phyloP scores from a whole-genome alignment of 2,113 vertebrate genomes.

The Neotragus moschatus region DNA sequence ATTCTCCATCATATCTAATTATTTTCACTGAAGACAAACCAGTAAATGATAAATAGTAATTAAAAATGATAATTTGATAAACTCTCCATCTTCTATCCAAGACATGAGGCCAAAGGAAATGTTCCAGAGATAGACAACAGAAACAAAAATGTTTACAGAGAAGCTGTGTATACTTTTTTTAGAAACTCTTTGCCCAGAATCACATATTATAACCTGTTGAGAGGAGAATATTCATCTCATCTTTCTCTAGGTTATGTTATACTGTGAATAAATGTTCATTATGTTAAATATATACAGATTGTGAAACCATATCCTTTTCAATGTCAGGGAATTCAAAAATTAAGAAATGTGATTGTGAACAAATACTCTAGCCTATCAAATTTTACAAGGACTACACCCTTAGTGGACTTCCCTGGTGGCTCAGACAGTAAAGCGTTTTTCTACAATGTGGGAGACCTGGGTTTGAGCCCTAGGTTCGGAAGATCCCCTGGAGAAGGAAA shows the following conservation, averaged over 20 bases:
- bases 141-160: not conserved
- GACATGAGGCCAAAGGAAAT: not conserved
- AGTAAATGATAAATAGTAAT: conserved; percentile 8
- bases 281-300: not conserved
- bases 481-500: no score
- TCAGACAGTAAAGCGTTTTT: no score
- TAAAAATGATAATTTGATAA: conserved; percentile 36
- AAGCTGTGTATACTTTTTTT: not conserved
- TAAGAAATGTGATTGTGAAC: not conserved
- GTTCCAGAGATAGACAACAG: not conserved
- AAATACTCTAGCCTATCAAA: not conserved
- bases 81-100: not conserved
- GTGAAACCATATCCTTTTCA: not conserved
- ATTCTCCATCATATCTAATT: not conserved
- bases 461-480: no score
- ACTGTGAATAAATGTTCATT: not conserved
- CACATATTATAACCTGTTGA: not conserved
- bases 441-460: no score
- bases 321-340: not conserved
- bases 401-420: not conserved
- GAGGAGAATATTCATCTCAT: conserved; percentile 7
- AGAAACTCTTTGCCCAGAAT: not conserved
- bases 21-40: conserved; percentile 13
- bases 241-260: not conserved
- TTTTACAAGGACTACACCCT: not conserved